Percentiles rank a stretch among this genome's conserved stretches.
phyloP scores from a whole-genome alignment of 2,797 vertebrate genomes.

The Malurus splendens region DNA sequence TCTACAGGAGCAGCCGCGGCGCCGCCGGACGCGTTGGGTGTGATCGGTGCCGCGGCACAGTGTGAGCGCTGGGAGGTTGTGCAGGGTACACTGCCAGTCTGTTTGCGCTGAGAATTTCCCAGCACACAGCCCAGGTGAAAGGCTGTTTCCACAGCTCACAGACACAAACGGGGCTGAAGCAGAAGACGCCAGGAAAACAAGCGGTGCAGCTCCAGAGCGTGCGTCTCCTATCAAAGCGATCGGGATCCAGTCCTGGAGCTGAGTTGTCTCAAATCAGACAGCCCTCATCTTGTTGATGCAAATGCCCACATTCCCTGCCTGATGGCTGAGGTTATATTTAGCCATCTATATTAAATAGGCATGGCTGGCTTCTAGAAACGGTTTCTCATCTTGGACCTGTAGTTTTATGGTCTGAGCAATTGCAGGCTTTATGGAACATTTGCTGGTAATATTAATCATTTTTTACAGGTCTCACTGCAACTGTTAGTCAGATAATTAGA shows the following conservation, averaged over 20 bases:
- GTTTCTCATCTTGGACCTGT: constrained; percentile 50
- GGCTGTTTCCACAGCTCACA: background rate
- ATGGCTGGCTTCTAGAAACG: constrained; percentile 48
- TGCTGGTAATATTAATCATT: constrained; percentile 53
- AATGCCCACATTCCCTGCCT: constrained; percentile 60
- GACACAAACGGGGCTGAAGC: background rate
- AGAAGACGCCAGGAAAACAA: background rate
- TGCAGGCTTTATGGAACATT: constrained; percentile 37
- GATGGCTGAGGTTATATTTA: constrained; percentile 60
- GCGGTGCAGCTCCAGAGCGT: background rate
- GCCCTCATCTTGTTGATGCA: constrained; percentile 49
- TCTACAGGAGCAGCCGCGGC: background rate
- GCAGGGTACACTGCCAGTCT: background rate
- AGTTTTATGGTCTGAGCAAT: constrained; percentile 56
- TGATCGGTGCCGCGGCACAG: background rate
- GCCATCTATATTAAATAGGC: constrained; percentile 53
- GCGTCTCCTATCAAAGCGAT: background rate
- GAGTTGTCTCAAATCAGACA: constrained; percentile 38
- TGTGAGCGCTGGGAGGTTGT: background rate
- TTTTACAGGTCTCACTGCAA: constrained; percentile 50
- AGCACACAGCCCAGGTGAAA: constrained; percentile 10
- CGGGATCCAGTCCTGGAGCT: constrained; percentile 39
- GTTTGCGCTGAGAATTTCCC: background rate
- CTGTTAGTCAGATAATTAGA: constrained; percentile 60
- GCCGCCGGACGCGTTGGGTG: background rate